Evolutionary conservation across 2,888 invertebrate genomes (phyloP).

Genomic region (Pharmacophagus antenor): DNA sequence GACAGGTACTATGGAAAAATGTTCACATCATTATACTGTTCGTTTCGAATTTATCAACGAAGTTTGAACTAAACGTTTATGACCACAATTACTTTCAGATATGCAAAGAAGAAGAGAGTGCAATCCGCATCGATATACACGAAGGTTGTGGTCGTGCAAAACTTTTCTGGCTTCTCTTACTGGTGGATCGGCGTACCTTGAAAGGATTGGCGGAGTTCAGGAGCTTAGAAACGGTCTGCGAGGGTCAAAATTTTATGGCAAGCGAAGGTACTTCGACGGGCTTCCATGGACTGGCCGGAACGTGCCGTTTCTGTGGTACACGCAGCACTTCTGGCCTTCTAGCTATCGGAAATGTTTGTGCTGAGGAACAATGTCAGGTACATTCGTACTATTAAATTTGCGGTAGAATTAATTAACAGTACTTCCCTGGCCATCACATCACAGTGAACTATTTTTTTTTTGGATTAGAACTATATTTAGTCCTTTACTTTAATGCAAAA

Average conservation of each 20-base stretch:
- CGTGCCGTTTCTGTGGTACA: conserved; percentile 95
- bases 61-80: neutral
- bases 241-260: conserved; percentile 37
- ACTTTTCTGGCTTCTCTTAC: conserved; percentile 94
- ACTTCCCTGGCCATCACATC: too few species aligned
- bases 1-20: conserved; percentile 80
- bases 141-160: conserved; percentile 97
- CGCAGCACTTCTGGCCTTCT: conserved; percentile 90
- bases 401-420: too few species aligned
- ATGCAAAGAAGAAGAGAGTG: conserved; percentile 97
- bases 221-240: conserved; percentile 74
- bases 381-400: neutral
- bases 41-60: neutral
- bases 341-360: conserved; percentile 96
- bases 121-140: conserved; percentile 97
- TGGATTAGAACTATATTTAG: too few species aligned
- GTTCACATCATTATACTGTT: too few species aligned
- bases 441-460: too few species aligned
- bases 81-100: conserved; percentile 72
- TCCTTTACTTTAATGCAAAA: too few species aligned
- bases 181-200: conserved; percentile 95
- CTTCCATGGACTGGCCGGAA: conserved; percentile 81
- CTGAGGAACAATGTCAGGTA: conserved; percentile 95
- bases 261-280: conserved; percentile 40
- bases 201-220: conserved; percentile 96